Evolutionary conservation across 2,888 invertebrate species (phyloP).

Genomic region (Conistra vaccinii): DNA sequence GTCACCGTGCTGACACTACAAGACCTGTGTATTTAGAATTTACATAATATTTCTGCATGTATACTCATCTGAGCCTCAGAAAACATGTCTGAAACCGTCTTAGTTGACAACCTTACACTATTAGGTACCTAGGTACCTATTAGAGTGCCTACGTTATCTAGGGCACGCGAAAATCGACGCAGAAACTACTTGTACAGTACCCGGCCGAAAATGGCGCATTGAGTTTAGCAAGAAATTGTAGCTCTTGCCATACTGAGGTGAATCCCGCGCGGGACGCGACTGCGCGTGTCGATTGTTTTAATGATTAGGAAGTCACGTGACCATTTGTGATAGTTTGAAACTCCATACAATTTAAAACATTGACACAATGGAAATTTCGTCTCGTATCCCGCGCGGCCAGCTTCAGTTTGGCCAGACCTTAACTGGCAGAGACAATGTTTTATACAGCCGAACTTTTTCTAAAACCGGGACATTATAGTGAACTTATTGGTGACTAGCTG

Average conservation of each 20-base stretch:
- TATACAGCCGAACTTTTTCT: background rate
- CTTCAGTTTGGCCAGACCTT: background rate
- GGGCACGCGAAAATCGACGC: constrained; percentile 16
- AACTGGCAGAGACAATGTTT: background rate
- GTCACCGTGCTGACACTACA: background rate
- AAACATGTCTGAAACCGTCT: constrained; percentile 4
- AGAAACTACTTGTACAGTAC: constrained; percentile 9
- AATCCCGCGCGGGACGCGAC: too few species aligned
- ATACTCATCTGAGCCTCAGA: background rate
- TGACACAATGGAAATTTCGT: background rate
- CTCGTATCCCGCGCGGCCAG: background rate
- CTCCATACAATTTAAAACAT: background rate
- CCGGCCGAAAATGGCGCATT: constrained; percentile 18
- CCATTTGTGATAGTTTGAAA: background rate
- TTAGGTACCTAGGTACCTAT: constrained; percentile 3
- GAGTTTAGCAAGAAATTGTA: background rate
- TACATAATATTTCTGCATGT: constrained; percentile 23
- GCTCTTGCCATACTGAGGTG: background rate
- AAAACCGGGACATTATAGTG: background rate
- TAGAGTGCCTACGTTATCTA: constrained; percentile 19
- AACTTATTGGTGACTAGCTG: background rate
- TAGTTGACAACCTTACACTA: constrained; percentile 8
- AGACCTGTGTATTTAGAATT: constrained; percentile 26
- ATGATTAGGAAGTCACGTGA: background rate
- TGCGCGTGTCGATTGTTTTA: background rate